Conservation (phyloP, 2,113 vertebrate species). For the Hemicordylus capensis region DNA sequence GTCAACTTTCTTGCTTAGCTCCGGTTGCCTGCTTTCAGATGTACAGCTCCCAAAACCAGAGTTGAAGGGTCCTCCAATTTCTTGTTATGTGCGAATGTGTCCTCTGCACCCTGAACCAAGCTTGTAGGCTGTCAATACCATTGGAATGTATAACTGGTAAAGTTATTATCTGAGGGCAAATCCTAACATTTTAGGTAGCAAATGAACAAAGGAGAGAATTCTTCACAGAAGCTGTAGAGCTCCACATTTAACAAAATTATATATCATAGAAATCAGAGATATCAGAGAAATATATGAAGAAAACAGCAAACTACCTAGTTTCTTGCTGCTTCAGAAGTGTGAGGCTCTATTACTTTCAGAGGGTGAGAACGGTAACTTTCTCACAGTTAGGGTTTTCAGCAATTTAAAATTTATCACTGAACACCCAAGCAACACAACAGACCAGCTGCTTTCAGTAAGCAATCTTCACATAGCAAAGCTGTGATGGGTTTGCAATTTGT, state of each 20-base stretch:
- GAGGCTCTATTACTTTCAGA: neutral
- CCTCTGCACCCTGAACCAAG: neutral
- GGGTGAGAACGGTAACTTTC: neutral
- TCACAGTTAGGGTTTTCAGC: too few species aligned
- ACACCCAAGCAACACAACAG: neutral
- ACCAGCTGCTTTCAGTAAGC: neutral
- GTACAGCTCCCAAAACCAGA: too few species aligned
- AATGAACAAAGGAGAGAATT: neutral
- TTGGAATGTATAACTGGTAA: neutral
- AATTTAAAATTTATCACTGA: neutral
- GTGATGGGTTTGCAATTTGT: conserved; percentile 21
- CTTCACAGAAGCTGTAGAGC: neutral
- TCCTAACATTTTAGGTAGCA: neutral
- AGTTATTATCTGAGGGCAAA: neutral
- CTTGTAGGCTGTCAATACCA: neutral
- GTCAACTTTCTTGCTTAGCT: too few species aligned
- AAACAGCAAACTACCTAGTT: neutral
- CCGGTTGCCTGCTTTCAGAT: too few species aligned
- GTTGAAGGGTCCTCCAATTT: too few species aligned
- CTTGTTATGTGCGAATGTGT: too few species aligned
- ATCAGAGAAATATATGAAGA: neutral
- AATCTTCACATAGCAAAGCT: conserved; percentile 10
- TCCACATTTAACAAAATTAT: neutral
- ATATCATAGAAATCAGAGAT: neutral
- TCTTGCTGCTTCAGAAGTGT: neutral